Conservation (phyloP, 2,797 vertebrate species). For the Pantherophis alleghaniensis region DNA sequence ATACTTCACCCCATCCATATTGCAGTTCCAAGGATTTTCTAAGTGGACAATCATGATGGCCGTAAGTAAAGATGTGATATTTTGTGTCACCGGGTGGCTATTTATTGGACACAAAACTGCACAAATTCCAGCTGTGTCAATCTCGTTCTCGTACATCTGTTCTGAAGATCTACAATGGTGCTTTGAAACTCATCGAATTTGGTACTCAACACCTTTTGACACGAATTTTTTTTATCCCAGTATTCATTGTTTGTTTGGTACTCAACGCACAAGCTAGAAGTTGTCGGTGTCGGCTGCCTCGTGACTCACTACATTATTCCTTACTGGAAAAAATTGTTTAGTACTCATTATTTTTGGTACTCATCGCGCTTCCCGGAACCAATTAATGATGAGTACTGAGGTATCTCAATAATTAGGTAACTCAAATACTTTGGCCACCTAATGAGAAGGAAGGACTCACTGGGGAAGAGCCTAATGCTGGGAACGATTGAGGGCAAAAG, state of each 20-base stretch:
- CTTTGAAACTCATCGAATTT: not conserved
- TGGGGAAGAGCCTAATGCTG: too few species aligned
- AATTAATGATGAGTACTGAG: not conserved
- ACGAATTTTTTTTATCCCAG: fast-evolving
- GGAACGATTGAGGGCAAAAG: too few species aligned
- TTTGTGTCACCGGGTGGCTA: not conserved
- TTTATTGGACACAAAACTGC: not conserved
- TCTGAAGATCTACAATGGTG: not conserved
- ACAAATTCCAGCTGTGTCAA: not conserved
- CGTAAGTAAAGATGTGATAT: not conserved
- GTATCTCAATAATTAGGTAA: not conserved
- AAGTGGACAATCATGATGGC: not conserved
- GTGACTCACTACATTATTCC: not conserved
- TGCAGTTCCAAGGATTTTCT: not conserved
- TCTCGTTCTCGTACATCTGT: not conserved
- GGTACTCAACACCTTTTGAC: not conserved
- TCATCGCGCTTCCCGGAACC: not conserved
- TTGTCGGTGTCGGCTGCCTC: not conserved
- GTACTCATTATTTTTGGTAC: not conserved
- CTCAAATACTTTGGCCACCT: too few species aligned
- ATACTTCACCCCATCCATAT: not conserved
- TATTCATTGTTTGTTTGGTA: not conserved
- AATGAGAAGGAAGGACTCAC: too few species aligned
- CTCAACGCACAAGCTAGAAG: not conserved
- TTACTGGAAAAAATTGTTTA: not conserved